Evolutionary conservation across 2,888 invertebrate genomes (phyloP).

Genomic region (Nomada ferruginata): DNA sequence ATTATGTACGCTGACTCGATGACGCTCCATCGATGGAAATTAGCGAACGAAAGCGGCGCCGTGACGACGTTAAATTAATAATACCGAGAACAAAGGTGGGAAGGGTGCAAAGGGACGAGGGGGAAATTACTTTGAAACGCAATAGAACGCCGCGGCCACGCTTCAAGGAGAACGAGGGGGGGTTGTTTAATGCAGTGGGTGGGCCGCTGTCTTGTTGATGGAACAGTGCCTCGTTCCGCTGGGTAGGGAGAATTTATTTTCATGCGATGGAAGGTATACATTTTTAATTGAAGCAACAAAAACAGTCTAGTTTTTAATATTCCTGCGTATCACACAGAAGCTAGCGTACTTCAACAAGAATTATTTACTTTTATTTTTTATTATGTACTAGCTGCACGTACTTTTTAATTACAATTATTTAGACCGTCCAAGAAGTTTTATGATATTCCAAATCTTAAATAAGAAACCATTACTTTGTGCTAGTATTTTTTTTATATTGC

Average conservation of each 20-base stretch:
- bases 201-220: neutral
- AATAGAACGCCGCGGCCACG: constrained; percentile 1
- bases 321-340: too few relatives aligned
- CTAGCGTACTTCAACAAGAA: too few relatives aligned
- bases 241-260: neutral
- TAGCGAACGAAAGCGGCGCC: constrained; percentile 12
- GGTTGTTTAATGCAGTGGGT: constrained; percentile 10
- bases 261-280: neutral
- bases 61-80: constrained; percentile 29
- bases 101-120: neutral
- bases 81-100: constrained; percentile 18
- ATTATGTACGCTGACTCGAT: neutral
- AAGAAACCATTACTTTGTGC: too few relatives aligned
- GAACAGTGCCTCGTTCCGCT: neutral
- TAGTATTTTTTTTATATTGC: too few relatives aligned
- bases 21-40: constrained; percentile 24
- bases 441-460: too few relatives aligned
- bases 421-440: too few relatives aligned
- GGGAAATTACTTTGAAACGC: constrained; percentile 22
- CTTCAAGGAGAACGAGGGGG: neutral
- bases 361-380: too few relatives aligned
- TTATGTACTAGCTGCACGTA: too few relatives aligned
- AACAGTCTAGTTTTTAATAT: too few relatives aligned
- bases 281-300: too few relatives aligned
- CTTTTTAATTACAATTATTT: too few relatives aligned